A percentile compares a stretch with the other conserved stretches of the same genome.
These are phyloP conservation scores for Muscicapa striata DNA, from an alignment of 2,797 vertebrate species.

Conservation along the genomic window DNA sequence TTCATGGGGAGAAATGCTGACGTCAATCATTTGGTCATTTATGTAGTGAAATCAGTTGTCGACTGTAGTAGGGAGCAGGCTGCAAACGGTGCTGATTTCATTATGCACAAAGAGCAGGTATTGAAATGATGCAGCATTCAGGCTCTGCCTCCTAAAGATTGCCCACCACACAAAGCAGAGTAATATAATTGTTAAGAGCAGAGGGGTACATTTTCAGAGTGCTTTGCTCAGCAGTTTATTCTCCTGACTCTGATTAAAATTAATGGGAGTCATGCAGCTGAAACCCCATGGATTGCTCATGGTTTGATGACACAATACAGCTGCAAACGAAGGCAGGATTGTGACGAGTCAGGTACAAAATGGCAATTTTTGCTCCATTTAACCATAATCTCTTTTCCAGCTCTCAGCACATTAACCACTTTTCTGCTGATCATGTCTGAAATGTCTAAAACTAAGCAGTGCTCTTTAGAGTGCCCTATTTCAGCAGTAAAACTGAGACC, in stretches of 20 bases:
- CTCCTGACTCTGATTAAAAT: slow-evolving; percentile 68
- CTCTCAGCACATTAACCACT: slow-evolving; percentile 65
- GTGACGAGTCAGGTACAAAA: slow-evolving; percentile 65
- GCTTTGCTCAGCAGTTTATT: slow-evolving; percentile 63
- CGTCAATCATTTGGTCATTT: slow-evolving; percentile 18
- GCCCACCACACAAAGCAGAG: slow-evolving; percentile 40
- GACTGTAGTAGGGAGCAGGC: neutral
- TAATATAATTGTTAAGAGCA: slow-evolving; percentile 19
- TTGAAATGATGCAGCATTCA: slow-evolving; percentile 52
- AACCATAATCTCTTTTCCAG: slow-evolving; percentile 54
- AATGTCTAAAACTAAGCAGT: neutral
- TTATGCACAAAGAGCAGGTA: slow-evolving; percentile 44
- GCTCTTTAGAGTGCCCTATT: neutral
- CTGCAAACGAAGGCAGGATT: slow-evolving; percentile 48
- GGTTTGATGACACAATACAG: slow-evolving; percentile 68
- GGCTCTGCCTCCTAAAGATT: slow-evolving; percentile 57
- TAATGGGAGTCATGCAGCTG: slow-evolving; percentile 60
- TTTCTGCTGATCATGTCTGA: slow-evolving; percentile 56
- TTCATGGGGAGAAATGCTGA: slow-evolving; percentile 23
- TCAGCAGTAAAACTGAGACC: neutral
- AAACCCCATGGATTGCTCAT: slow-evolving; percentile 42
- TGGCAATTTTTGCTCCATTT: slow-evolving; percentile 64
- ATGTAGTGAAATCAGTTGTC: slow-evolving; percentile 41
- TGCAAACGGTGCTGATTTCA: slow-evolving; percentile 50
- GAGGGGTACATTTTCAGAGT: slow-evolving; percentile 47